Percentiles rank a stretch among this genome's conserved stretches.
Evolutionary conservation across 1,140 invertebrate genomes (phyloP).

Genomic region (Lordiphosa clarofinis): DNA sequence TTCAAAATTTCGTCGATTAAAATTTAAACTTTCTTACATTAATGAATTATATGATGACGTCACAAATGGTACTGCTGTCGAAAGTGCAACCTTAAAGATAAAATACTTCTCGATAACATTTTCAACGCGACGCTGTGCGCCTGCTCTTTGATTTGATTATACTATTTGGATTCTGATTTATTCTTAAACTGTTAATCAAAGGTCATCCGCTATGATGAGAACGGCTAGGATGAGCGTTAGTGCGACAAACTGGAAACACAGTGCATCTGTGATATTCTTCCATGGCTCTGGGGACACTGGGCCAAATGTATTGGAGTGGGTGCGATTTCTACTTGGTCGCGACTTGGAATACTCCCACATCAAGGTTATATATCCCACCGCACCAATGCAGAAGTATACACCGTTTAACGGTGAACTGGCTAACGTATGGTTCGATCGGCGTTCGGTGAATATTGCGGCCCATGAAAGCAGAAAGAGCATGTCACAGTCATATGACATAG

Average conservation of each 20-base stretch:
- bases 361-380: conserved; percentile 86
- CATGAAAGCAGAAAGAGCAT: conserved; percentile 84
- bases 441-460: conserved; percentile 82
- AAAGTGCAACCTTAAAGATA: no score
- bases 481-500: conserved; percentile 81
- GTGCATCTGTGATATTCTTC: conserved; percentile 83
- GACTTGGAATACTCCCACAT: conserved; percentile 85
- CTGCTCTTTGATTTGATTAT: conserved; percentile 14
- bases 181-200: conserved; percentile 4
- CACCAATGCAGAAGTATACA: conserved; percentile 85
- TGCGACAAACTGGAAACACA: conserved; percentile 63
- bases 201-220: conserved; percentile 9
- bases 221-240: conserved; percentile 16
- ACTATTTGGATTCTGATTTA: background rate
- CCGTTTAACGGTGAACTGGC: conserved; percentile 83
- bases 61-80: no score
- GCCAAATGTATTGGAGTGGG: conserved; percentile 83
- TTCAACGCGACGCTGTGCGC: conserved; percentile 7
- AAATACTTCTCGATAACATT: no score
- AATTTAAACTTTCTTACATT: no score
- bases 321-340: conserved; percentile 82
- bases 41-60: no score
- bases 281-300: conserved; percentile 85
- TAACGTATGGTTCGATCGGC: conserved; percentile 87
- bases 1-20: no score